phyloP scores from a whole-genome alignment of 2,888 invertebrate species.

The Meiosimyza platycephala region DNA sequence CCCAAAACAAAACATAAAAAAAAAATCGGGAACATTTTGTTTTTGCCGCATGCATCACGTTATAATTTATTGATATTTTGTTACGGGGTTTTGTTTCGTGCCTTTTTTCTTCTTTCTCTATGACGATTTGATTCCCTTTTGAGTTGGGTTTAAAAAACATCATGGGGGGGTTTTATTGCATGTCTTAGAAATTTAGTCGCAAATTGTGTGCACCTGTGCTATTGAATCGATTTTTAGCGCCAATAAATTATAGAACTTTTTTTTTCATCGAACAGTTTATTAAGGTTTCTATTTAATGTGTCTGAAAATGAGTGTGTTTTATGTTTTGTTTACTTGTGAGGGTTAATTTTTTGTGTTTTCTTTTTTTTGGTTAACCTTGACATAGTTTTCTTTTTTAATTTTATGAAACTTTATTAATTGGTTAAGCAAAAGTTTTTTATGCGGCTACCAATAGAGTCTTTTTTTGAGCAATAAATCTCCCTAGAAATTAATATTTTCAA shows the following conservation, averaged over 20 bases:
- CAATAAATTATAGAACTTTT: constrained; percentile 28
- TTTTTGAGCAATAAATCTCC: too few species aligned
- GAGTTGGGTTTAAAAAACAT: not conserved
- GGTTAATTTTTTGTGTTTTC: too few species aligned
- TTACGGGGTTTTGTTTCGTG: constrained; percentile 32
- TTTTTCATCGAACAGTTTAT: constrained; percentile 28
- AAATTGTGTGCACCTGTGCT: constrained; percentile 29
- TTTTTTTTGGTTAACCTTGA: too few species aligned
- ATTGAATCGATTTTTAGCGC: constrained; percentile 26
- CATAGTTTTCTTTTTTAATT: too few species aligned
- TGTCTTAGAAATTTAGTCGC: constrained; percentile 8
- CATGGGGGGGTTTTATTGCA: constrained; percentile 2
- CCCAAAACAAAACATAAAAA: not conserved
- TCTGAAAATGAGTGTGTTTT: constrained; percentile 33
- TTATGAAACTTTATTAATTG: too few species aligned
- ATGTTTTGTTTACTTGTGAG: not conserved
- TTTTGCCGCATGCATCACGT: constrained; percentile 28
- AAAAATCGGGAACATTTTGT: not conserved
- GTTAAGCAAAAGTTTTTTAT: too few species aligned
- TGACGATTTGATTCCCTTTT: not conserved
- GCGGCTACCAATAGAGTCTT: too few species aligned
- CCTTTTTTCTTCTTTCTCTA: not conserved
- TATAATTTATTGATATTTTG: constrained; percentile 45
- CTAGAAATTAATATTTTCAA: too few species aligned
- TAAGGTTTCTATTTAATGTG: constrained; percentile 37